phyloP scores from a whole-genome alignment of 2,113 vertebrate genomes.

The western clawed frog (Xenopus tropicalis) region UCB_Xtro_10.0 CM004450.2:25847501-25848000 shows the following conservation, averaged over 20 bases:
- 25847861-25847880: constrained; percentile 80
- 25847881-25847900: constrained; percentile 80
- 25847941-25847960: constrained; percentile 65
- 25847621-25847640: constrained; percentile 84
- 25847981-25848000: too few relatives aligned
- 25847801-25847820: too few relatives aligned
- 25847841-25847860: too few relatives aligned
- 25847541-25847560: constrained; percentile 11
- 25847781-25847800: not conserved
- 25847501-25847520: too few relatives aligned
- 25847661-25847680: constrained; percentile 82
- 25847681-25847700: constrained; percentile 86
- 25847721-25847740: constrained; percentile 18
- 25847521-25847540: too few relatives aligned
- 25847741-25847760: too few relatives aligned
- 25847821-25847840: too few relatives aligned
- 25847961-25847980: too few relatives aligned
- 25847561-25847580: too few relatives aligned
- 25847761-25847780: not conserved
- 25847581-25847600: constrained; percentile 57
- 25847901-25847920: constrained; percentile 69
- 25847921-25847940: constrained; percentile 88
- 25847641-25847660: constrained; percentile 81
- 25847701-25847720: constrained; percentile 83
- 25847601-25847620: constrained; percentile 81